phyloP scores from a whole-genome alignment of 2,797 vertebrate genomes.

The Hyperoplus lanceolatus region DNA sequence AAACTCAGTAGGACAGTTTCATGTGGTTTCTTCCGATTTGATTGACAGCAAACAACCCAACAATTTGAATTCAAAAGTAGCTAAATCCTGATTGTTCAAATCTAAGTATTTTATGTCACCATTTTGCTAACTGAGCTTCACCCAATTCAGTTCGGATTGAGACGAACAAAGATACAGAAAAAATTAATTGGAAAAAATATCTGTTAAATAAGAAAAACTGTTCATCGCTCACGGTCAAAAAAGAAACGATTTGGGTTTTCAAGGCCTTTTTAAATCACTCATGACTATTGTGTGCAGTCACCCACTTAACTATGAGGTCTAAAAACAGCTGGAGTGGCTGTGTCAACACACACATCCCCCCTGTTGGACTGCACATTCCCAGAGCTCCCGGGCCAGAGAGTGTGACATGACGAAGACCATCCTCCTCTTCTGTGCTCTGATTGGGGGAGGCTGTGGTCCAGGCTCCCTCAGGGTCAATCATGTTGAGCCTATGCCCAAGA shows the following conservation, averaged over 20 bases:
- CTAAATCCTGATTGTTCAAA: background rate
- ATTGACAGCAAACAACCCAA: background rate
- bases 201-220: background rate
- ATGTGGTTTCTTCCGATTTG: conserved; percentile 1
- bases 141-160: background rate
- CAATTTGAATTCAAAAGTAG: background rate
- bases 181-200: background rate
- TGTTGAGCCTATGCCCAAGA: conserved; percentile 36
- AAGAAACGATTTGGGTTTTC: background rate
- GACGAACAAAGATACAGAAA: background rate
- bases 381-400: conserved; percentile 42
- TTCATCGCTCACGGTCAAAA: background rate
- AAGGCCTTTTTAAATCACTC: background rate
- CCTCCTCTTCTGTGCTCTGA: conserved; percentile 36
- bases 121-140: background rate
- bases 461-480: conserved; percentile 42
- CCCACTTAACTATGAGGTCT: conserved; percentile 20
- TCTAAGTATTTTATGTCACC: background rate
- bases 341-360: conserved; percentile 57
- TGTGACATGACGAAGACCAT: conserved; percentile 61
- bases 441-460: conserved; percentile 6
- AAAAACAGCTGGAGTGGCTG: conserved; percentile 63
- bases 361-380: conserved; percentile 25
- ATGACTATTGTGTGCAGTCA: background rate
- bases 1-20: background rate